Base-by-base conservation (phyloP, 2,113 vertebrate genomes). In the Paracanthobrama guichenoti region DNA sequence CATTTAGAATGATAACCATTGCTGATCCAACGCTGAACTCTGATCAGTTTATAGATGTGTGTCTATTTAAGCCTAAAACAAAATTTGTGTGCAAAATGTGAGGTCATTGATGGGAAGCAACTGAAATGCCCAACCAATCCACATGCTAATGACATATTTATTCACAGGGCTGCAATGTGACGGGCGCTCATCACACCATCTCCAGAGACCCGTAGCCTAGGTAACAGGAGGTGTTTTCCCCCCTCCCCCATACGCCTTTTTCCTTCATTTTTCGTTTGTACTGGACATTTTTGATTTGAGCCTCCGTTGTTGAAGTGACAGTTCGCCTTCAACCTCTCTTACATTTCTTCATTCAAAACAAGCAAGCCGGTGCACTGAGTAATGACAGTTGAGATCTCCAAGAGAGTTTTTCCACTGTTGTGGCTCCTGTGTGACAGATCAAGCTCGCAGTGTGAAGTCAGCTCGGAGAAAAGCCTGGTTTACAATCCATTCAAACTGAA, bases 191-290 rank as follows among this genome's bases (percentile, higher is more conserved):
- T 71, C 60, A 57, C 60, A 18, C n/a, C 59, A 22, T 86, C 75
- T 83, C 74, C 42, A 74, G 71, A 80, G 74, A 77, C 35, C 79
- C 20, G 89, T 85, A 86, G 74, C 72, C 84, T 84, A 83, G 86
- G 86, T 82, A 90, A 88, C 87, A 62, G 42, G 83, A 86, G 44
- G 86, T 69, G 75, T 83, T 86, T 44, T 22, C 81, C 24, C 67
- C 78, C 24, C 26, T 39, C 53, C 73, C 35, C 44, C 26, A 18
- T 53, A 69, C 42, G 20, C 44, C 22, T 84, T 46, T 64, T 84
- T 59, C 48, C 46, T 76, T 83, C 31, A 76, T 74, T 86, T 74
- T 86, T 82, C 50, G 59, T 87, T 48, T 48, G n/a, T 77, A 39
- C 31, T 39, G 35, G 50, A 79, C 13, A 48, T 60, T 50, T 60